Percentiles rank a stretch among this genome's conserved stretches.
These are phyloP conservation scores for Pteromalus puparum DNA, from an alignment of 1,140 invertebrate genomes.

Conservation along the genomic window DNA sequence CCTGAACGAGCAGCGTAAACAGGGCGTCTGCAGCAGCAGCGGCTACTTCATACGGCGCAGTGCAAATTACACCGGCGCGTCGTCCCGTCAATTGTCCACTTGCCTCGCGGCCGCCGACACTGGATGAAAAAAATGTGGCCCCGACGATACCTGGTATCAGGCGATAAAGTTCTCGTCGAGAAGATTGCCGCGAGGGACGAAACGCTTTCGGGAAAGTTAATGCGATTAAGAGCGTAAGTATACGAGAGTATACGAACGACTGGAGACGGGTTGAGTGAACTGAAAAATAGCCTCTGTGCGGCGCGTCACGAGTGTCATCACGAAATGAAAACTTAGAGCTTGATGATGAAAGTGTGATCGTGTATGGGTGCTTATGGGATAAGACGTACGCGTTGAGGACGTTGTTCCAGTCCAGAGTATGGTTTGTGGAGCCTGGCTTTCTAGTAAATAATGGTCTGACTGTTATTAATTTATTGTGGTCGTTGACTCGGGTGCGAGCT, in stretches of 20 bases:
- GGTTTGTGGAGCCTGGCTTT: too few species aligned
- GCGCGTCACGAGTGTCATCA: neutral
- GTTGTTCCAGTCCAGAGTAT: too few species aligned
- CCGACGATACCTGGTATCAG: neutral
- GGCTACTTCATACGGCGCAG: too few species aligned
- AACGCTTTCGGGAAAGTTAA: neutral
- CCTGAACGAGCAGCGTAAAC: neutral
- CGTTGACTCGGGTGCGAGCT: too few species aligned
- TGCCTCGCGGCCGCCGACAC: neutral
- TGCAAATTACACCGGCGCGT: neutral
- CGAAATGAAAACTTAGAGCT: neutral
- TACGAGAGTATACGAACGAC: neutral
- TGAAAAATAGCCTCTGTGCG: constrained; percentile 19
- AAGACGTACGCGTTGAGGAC: too few species aligned
- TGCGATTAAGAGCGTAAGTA: neutral
- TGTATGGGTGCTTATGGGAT: too few species aligned
- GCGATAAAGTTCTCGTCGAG: neutral
- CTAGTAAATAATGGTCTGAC: too few species aligned
- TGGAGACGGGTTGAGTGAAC: constrained; percentile 14
- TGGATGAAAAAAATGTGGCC: neutral
- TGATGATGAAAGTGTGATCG: constrained; percentile 27
- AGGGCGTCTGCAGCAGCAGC: neutral
- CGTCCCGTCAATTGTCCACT: constrained; percentile 13
- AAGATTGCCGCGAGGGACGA: constrained; percentile 9
- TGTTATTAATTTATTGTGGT: too few species aligned